These are phyloP conservation scores for Drepana falcataria DNA, from an alignment of 2,888 invertebrate species.

Conservation along the genomic window DNA sequence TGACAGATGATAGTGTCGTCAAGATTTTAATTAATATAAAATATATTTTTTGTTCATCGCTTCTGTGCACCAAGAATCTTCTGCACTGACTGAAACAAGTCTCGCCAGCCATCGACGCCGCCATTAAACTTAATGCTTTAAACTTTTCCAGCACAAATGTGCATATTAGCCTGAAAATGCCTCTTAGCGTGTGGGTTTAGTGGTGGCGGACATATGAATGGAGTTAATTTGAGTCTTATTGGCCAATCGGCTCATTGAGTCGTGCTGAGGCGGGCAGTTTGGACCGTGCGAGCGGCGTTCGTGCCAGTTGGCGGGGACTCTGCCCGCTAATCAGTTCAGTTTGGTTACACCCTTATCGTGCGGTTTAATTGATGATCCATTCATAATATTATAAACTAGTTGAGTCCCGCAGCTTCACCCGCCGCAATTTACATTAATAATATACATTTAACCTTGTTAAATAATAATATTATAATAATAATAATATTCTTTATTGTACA, in stretches of 20 bases:
- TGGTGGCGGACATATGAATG: slow-evolving; percentile 62
- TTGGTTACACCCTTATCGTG: slow-evolving; percentile 33
- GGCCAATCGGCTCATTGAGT: slow-evolving; percentile 66
- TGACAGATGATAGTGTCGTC: too few species aligned
- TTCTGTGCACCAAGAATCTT: slow-evolving; percentile 59
- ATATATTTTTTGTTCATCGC: too few species aligned
- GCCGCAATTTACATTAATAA: too few species aligned
- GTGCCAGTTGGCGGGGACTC: slow-evolving; percentile 65
- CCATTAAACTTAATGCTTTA: slow-evolving; percentile 36
- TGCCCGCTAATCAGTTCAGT: slow-evolving; percentile 53
- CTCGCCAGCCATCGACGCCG: slow-evolving; percentile 16
- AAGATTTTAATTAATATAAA: too few species aligned
- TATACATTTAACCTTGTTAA: too few species aligned
- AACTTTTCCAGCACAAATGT: slow-evolving; percentile 40
- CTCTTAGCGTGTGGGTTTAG: slow-evolving; percentile 45
- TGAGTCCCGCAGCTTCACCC: too few species aligned
- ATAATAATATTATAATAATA: too few species aligned
- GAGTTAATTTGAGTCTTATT: slow-evolving; percentile 48
- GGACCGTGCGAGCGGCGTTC: slow-evolving; percentile 44
- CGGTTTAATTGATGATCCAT: slow-evolving; percentile 6
- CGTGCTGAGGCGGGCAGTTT: slow-evolving; percentile 57
- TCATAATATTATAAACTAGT: background rate
- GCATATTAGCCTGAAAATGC: slow-evolving; percentile 49
- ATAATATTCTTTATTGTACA: too few species aligned
- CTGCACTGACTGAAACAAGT: slow-evolving; percentile 34